Conservation (phyloP, 2,797 vertebrate genomes). For the Dendrocincla tyrannina region DNA sequence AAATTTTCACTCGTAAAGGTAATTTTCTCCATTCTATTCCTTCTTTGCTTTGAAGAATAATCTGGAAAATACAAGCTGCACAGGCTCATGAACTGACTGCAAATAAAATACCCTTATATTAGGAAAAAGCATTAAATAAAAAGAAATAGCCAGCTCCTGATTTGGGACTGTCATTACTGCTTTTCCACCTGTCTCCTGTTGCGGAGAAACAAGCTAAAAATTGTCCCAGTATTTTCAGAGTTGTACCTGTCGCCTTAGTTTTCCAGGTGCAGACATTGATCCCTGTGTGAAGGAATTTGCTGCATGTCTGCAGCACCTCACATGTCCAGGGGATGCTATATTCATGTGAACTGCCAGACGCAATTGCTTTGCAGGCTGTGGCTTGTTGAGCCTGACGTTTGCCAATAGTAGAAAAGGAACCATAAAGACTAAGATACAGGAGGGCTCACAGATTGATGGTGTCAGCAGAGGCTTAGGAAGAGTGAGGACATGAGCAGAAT, state of each 20-base stretch:
- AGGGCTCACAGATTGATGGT: accelerated
- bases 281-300: not conserved
- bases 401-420: not conserved
- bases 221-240: not conserved
- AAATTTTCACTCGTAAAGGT: not conserved
- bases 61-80: not conserved
- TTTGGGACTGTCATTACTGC: not conserved
- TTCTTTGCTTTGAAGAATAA: not conserved
- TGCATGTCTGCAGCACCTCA: not conserved
- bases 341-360: not conserved
- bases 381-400: not conserved
- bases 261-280: accelerated
- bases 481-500: not conserved
- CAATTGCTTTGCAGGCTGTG: not conserved
- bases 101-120: not conserved
- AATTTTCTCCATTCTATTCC: not conserved
- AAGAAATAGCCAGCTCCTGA: not conserved
- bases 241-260: not conserved
- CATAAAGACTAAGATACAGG: not conserved
- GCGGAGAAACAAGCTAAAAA: not conserved
- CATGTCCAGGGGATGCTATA: not conserved
- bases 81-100: not conserved
- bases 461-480: not conserved
- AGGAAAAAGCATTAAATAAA: not conserved
- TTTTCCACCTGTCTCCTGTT: not conserved